Percentiles rank a stretch among this genome's conserved stretches.
phyloP scores from a whole-genome alignment of 2,888 invertebrate species.

The Trileptium ribeirensis region DNA sequence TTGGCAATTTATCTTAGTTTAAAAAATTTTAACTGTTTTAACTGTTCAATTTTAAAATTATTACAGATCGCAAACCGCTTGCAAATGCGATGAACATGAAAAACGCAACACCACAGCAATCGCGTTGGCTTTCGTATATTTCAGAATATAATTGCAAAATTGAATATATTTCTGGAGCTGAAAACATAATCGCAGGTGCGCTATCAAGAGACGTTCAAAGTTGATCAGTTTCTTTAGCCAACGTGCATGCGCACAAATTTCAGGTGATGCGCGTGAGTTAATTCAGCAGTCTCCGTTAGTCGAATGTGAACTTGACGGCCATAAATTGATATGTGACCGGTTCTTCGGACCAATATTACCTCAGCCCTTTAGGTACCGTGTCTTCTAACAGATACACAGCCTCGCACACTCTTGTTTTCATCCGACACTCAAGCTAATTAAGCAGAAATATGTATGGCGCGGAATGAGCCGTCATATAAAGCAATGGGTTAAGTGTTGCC shows the following conservation, averaged over 20 bases:
- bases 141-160: background rate
- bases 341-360: background rate
- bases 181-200: background rate
- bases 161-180: background rate
- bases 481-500: background rate
- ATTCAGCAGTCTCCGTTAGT: no score
- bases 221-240: background rate
- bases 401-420: background rate
- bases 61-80: slow-evolving; percentile 1
- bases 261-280: no score
- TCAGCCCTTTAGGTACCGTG: background rate
- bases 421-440: background rate
- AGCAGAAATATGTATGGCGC: background rate
- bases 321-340: background rate
- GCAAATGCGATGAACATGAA: background rate
- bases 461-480: background rate
- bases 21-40: background rate
- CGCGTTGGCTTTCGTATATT: background rate
- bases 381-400: background rate
- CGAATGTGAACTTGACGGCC: background rate
- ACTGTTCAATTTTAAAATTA: background rate
- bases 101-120: slow-evolving; percentile 8
- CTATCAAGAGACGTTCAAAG: background rate
- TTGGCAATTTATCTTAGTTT: background rate
- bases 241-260: no score